These are phyloP conservation scores for Rutilus rutilus DNA, from an alignment of 2,113 vertebrate species.

Conservation along the genomic window DNA sequence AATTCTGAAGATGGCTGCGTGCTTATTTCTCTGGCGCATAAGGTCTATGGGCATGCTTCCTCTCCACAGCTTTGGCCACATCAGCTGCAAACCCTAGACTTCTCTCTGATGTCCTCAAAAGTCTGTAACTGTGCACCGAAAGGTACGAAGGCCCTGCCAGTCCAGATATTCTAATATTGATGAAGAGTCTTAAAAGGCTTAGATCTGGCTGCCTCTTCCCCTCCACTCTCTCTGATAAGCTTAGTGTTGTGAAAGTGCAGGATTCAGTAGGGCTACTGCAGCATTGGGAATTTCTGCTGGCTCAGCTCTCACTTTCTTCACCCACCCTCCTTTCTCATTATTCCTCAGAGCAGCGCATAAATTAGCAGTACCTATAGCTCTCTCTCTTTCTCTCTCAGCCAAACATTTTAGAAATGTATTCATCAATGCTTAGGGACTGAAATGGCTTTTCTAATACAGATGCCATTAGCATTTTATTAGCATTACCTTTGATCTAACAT, in stretches of 20 bases:
- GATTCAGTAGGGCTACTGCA: slow-evolving; percentile 46
- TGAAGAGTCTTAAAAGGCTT: slow-evolving; percentile 61
- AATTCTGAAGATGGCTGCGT: too few relatives aligned
- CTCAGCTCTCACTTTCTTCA: slow-evolving; percentile 51
- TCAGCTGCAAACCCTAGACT: slow-evolving; percentile 19
- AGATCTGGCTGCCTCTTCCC: slow-evolving; percentile 45
- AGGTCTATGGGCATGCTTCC: not conserved
- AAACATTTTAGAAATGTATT: slow-evolving; percentile 36
- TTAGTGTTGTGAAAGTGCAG: slow-evolving; percentile 52
- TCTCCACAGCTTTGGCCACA: slow-evolving; percentile 10
- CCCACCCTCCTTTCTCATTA: slow-evolving; percentile 53
- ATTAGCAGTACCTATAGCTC: slow-evolving; percentile 49
- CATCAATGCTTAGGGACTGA: slow-evolving; percentile 36
- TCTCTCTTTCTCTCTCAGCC: not conserved
- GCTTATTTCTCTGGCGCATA: too few relatives aligned
- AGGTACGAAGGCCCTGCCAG: slow-evolving; percentile 41
- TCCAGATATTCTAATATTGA: slow-evolving; percentile 61
- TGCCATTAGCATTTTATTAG: slow-evolving; percentile 45
- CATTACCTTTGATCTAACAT: slow-evolving; percentile 52
- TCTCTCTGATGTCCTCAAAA: slow-evolving; percentile 32
- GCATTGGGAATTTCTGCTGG: slow-evolving; percentile 59
- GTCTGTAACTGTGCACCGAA: slow-evolving; percentile 21
- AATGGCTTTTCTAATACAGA: slow-evolving; percentile 38
- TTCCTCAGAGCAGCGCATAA: slow-evolving; percentile 51
- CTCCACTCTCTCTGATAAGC: slow-evolving; percentile 51